Evolutionary conservation across 1,140 invertebrate genomes (phyloP), one percentile per base, ranked within the genome.

Genomic region (Musca vetustissima): DNA sequence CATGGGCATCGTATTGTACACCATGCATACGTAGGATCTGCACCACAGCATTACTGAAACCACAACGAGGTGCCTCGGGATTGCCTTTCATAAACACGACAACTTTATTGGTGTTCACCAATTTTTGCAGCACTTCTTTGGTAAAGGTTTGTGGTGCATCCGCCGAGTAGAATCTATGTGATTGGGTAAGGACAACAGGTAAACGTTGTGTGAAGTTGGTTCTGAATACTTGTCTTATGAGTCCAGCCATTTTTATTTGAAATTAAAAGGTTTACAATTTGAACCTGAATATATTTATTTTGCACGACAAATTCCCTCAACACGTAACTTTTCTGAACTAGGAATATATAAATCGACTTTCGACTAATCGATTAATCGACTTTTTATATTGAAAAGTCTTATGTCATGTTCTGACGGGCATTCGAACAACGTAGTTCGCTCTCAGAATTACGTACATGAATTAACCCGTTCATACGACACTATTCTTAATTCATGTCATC

Each of bases 81-180:
- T 93, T 89, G 49, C 97, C 97, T 87, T 99, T 95, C 93, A 96
- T 96, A 80, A 96, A 96, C 11, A 98, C 89, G 4, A 99, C 96
- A 24, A 99, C 91, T 86, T 96, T 97, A 74, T 92, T 93, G 74
- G 91, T 91, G 83, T 89, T 74, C 49, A 87, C 85, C 65, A 87
- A 76, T 71, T 83, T 84, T 52, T 86, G 84, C 72, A 87, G 81
- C 73, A 85, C 83, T 13, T 85, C 81, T 69, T 86, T 86, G 64
- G 76, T 76, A 52, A 80, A 69, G 2, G 71, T 70, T 64, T 72
- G 69, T 64, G 43, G 55, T 14, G 72, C 28, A 21, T 73, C 67
- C 19, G 21, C 47, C 6, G 57, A 61, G 8, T 43, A 61, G 19
- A 43, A 32, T 21, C 57, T 17, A 17, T 17, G 9, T 8, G 57